Evolutionary conservation across 2,113 vertebrate species (phyloP).

Genomic region (Sylvia atricapilla): DNA sequence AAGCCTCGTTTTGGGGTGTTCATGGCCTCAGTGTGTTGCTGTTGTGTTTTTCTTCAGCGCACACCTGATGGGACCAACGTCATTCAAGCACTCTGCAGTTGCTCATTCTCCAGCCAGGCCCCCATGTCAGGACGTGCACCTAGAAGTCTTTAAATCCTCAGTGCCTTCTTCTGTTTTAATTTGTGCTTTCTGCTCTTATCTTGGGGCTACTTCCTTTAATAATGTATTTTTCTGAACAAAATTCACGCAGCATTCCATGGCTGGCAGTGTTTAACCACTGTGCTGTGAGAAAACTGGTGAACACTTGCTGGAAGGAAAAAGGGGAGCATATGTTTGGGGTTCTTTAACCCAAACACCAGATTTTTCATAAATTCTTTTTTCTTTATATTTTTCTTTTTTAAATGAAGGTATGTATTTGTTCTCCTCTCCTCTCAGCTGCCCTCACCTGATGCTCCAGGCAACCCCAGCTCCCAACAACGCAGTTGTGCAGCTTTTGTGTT

Average conservation of each 20-base stretch:
- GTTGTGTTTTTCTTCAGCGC: not conserved
- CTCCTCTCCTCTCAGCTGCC: not conserved
- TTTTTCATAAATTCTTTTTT: not conserved
- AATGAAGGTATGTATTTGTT: not conserved
- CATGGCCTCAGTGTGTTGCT: not conserved
- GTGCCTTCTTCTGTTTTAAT: not conserved
- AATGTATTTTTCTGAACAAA: not conserved
- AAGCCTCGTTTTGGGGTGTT: not conserved
- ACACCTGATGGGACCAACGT: not conserved
- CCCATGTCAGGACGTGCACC: not conserved
- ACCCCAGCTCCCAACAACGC: not conserved
- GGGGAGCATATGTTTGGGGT: accelerated
- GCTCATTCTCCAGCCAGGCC: not conserved
- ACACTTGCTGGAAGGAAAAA: not conserved
- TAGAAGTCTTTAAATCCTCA: not conserved
- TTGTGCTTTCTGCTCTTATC: not conserved
- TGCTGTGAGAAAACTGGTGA: not conserved
- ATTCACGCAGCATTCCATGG: accelerated
- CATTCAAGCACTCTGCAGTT: not conserved
- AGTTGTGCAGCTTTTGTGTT: not conserved
- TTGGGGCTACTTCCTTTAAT: not conserved
- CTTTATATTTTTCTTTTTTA: no score
- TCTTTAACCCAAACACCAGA: not conserved
- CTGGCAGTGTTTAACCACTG: not conserved
- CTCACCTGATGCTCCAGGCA: not conserved